Conservation (phyloP, 1,140 invertebrate genomes). For the Caenorhabditis brenneri region DNA sequence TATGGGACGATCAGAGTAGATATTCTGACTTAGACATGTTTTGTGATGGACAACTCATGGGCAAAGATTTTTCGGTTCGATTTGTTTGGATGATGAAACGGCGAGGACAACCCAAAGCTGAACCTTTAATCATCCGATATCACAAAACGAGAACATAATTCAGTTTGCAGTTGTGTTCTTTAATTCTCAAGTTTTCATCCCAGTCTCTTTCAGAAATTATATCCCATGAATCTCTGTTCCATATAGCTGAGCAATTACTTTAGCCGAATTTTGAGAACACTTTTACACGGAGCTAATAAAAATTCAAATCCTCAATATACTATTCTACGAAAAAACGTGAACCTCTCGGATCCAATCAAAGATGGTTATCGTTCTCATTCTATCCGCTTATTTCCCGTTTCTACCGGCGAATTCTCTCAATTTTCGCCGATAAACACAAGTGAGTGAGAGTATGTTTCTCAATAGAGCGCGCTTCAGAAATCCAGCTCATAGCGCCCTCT, state of each 20-base stretch:
- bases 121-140: not conserved
- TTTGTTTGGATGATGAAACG: slow-evolving; percentile 97
- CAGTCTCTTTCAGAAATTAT: not conserved
- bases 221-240: not conserved
- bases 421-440: not conserved
- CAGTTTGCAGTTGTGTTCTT: not conserved
- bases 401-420: not conserved
- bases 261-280: no score
- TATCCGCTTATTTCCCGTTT: not conserved
- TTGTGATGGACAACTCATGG: slow-evolving; percentile 95
- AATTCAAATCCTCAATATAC: no score
- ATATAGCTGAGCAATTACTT: not conserved
- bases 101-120: slow-evolving; percentile 74
- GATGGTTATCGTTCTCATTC: not conserved
- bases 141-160: slow-evolving; percentile 24
- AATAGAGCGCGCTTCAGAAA: slow-evolving; percentile 14
- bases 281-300: no score
- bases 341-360: not conserved
- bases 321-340: no score
- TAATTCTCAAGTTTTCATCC: not conserved
- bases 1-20: slow-evolving; percentile 86
- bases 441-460: not conserved
- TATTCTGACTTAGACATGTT: slow-evolving; percentile 98
- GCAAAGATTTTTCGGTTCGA: slow-evolving; percentile 97
- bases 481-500: slow-evolving; percentile 24